Evolutionary conservation across 2,888 invertebrate species (phyloP).

Genomic region (Perizoma flavofasciatum): DNA sequence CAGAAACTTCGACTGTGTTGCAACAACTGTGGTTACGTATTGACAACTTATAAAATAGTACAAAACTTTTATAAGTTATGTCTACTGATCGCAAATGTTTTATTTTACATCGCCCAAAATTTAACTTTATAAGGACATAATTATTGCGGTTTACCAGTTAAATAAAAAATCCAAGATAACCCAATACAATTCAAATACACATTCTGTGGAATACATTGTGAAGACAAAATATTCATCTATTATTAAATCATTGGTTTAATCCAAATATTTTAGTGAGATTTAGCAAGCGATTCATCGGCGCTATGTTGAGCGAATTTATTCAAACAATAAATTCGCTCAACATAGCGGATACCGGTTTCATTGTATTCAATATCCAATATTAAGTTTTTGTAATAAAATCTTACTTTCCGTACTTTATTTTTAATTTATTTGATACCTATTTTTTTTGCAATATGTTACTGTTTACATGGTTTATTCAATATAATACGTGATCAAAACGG

Average conservation of each 20-base stretch:
- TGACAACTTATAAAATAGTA: too few relatives aligned
- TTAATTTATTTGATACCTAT: slow-evolving; percentile 10
- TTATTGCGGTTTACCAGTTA: not conserved
- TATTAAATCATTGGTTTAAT: slow-evolving; percentile 1
- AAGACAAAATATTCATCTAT: slow-evolving; percentile 1
- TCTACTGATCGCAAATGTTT: too few relatives aligned
- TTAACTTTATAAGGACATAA: too few relatives aligned
- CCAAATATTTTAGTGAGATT: slow-evolving; percentile 1
- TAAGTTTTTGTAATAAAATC: slow-evolving; percentile 12
- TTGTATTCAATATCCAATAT: slow-evolving; percentile 12
- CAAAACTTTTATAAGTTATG: too few relatives aligned
- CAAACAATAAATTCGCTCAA: too few relatives aligned
- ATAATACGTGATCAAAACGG: too few relatives aligned
- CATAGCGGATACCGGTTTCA: slow-evolving; percentile 18
- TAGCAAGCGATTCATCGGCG: slow-evolving; percentile 4
- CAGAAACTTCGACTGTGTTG: too few relatives aligned
- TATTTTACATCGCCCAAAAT: too few relatives aligned
- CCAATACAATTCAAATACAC: not conserved
- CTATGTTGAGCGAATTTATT: slow-evolving; percentile 9
- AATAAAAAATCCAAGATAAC: not conserved
- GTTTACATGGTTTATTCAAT: too few relatives aligned
- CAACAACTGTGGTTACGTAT: too few relatives aligned
- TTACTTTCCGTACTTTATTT: slow-evolving; percentile 17
- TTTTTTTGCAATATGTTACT: not conserved
- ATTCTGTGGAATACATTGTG: not conserved